Conservation (phyloP, 1,140 invertebrate genomes). For the Dendroctonus ponderosae region DNA sequence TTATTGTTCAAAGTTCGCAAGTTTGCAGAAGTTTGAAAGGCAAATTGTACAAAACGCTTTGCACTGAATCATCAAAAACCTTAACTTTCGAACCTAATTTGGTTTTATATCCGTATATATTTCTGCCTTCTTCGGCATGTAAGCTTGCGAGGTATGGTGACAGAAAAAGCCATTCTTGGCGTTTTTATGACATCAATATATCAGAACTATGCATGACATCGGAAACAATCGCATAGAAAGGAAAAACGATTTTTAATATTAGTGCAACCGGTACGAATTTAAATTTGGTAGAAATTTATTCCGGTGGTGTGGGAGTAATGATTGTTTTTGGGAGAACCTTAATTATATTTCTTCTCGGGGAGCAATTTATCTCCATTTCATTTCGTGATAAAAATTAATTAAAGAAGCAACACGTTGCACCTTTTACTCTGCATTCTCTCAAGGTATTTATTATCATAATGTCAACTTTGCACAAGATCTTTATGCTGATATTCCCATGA, state of each 20-base stretch:
- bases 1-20: slow-evolving; percentile 28
- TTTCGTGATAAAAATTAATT: slow-evolving; percentile 11
- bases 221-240: slow-evolving; percentile 9
- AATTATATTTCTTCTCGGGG: slow-evolving; percentile 6
- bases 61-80: slow-evolving; percentile 32
- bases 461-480: too few species aligned
- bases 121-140: slow-evolving; percentile 27
- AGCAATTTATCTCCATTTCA: slow-evolving; percentile 4
- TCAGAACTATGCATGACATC: slow-evolving; percentile 6
- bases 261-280: slow-evolving; percentile 8
- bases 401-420: slow-evolving; percentile 10
- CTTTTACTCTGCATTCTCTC: slow-evolving; percentile 1
- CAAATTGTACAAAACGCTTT: slow-evolving; percentile 27
- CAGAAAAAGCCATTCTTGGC: slow-evolving; percentile 21
- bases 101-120: slow-evolving; percentile 31
- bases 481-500: too few species aligned
- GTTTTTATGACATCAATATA: slow-evolving; percentile 23
- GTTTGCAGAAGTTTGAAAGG: slow-evolving; percentile 27
- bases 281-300: slow-evolving; percentile 8
- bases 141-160: slow-evolving; percentile 23
- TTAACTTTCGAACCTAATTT: slow-evolving; percentile 32
- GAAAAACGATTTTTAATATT: slow-evolving; percentile 16
- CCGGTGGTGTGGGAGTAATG: slow-evolving; percentile 1
- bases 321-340: slow-evolving; percentile 2
- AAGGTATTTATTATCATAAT: not conserved